Percentiles rank a stretch among this genome's conserved stretches.
phyloP scores from a whole-genome alignment of 2,113 vertebrate species.

The Poicephalus meyeri region DNA sequence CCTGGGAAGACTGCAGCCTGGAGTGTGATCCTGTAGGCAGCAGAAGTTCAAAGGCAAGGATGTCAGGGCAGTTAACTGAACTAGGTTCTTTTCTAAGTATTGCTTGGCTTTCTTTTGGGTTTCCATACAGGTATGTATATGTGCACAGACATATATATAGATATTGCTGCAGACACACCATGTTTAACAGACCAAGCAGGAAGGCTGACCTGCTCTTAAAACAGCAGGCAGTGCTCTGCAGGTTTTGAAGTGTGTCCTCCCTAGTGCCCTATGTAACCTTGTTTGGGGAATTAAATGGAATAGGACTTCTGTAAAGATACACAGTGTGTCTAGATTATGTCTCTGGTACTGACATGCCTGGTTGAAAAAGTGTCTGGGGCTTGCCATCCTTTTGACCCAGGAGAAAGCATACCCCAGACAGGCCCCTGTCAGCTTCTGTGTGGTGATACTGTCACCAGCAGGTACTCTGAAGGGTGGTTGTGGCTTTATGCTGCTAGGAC shows the following conservation, averaged over 20 bases:
- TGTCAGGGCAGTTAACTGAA: not conserved
- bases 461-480: not conserved
- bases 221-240: rapidly evolving
- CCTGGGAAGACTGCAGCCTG: not conserved
- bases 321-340: rapidly evolving
- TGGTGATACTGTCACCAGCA: not conserved
- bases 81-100: not conserved
- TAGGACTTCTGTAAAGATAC: not conserved
- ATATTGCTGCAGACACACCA: rapidly evolving
- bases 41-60: not conserved
- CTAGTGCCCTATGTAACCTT: not conserved
- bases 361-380: rapidly evolving
- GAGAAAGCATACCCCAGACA: not conserved
- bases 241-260: not conserved
- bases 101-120: not conserved
- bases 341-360: not conserved
- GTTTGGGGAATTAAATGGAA: not conserved
- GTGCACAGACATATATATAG: not conserved
- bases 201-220: not conserved
- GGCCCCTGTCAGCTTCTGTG: not conserved
- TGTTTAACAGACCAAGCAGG: not conserved
- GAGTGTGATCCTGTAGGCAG: not conserved
- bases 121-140: not conserved
- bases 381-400: not conserved
- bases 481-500: not conserved